Conservation (phyloP, 2,797 vertebrate genomes). For the Schizopygopsis malacanthus region DNA sequence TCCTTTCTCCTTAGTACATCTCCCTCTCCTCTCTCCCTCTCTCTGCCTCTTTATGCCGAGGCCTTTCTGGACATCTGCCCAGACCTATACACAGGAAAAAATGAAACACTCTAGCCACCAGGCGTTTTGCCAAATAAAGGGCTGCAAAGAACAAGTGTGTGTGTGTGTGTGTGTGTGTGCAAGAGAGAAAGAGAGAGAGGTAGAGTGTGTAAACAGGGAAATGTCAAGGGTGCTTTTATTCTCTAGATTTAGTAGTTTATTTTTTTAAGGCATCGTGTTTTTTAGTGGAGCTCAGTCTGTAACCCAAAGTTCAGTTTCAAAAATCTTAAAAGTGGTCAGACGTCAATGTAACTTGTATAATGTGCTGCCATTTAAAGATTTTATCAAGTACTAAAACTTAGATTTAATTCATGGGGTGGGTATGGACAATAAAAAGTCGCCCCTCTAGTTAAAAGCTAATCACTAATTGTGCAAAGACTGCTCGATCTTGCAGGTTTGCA, state of each 20-base stretch:
- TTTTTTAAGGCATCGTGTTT: constrained; percentile 39
- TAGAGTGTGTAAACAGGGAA: constrained; percentile 21
- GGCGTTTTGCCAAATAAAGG: constrained; percentile 82
- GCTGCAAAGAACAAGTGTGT: constrained; percentile 81
- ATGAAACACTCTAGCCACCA: constrained; percentile 83
- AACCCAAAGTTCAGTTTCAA: constrained; percentile 50
- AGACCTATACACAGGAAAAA: constrained; percentile 90
- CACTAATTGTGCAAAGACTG: not conserved
- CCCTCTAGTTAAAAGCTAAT: not conserved
- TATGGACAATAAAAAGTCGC: not conserved
- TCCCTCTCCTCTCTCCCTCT: constrained; percentile 72
- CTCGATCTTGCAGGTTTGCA: too few relatives aligned
- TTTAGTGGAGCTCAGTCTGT: constrained; percentile 50
- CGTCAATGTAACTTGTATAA: constrained; percentile 43
- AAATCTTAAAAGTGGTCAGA: constrained; percentile 51
- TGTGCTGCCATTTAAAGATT: constrained; percentile 46
- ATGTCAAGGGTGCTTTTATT: constrained; percentile 37
- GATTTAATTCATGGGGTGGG: constrained; percentile 14
- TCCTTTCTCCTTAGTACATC: constrained; percentile 36
- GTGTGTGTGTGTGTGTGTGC: constrained; percentile 66
- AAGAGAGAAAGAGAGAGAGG: not conserved
- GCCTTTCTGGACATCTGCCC: constrained; percentile 95
- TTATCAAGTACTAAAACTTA: constrained; percentile 36
- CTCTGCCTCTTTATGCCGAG: constrained; percentile 74
- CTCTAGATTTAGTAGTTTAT: constrained; percentile 34